Evolutionary conservation across 2,113 vertebrate species (phyloP), one percentile per base, ranked within the genome.

Genomic region (Chaenocephalus aceratus): DNA sequence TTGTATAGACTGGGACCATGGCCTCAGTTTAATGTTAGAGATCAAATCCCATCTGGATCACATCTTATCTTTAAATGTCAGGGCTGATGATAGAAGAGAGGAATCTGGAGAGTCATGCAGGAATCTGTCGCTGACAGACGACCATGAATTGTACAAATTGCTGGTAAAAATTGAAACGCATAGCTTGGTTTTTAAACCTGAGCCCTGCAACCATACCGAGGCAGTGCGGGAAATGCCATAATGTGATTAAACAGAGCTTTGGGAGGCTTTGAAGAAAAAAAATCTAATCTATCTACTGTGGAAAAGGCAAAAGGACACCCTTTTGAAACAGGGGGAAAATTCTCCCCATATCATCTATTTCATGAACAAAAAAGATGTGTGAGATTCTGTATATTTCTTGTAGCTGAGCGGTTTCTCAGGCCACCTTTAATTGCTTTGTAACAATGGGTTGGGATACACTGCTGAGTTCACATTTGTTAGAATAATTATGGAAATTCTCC

Each of bases 201-300:
- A 89, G 81, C 88, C 86, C 84, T 88, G 86, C 82, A 92, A 87
- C 89, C 82, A 80, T 75, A 77, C 80, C 11, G 21, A 67, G 60
- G 75, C 89, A 72, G 68, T 65, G 72, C 74, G 14, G 84, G 36
- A 90, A 91, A 89, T 91, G 85, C 74, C 73, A 78, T 92, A 91
- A 92, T 91, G 91, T 92, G 91, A 94, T 93, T 93, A 91, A 91
- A 90, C 87, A 88, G 85, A 86, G 90, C 93, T 92, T 88, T 86
- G 77, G 63, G 82, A 88, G 79, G 86, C 87, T 90, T 92, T 92
- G 80, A 81, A 86, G 86, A 46, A 62, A 57, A 78, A 84, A 83
- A 84, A 44, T 84, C 67, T 87, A 86, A 91, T 91, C 89, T 84
- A 77, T 82, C 83, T 59, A 59, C 79, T 79, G 88, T 86, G 84